Percentiles rank a stretch among this genome's conserved stretches.
phyloP scores from a whole-genome alignment of 2,797 vertebrate genomes.

The Botia kubotai region DNA sequence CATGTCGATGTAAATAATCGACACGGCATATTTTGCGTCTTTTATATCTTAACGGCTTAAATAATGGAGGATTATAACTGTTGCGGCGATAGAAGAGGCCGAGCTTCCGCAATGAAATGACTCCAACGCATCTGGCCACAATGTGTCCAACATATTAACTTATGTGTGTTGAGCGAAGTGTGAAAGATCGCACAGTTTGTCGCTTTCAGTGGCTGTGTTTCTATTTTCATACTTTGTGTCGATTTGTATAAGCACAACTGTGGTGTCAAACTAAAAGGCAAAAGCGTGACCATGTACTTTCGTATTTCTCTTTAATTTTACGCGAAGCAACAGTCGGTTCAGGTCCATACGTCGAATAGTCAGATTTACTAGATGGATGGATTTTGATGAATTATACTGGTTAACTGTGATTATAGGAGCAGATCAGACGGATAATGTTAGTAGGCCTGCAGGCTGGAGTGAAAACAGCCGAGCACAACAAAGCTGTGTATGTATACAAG shows the following conservation, averaged over 20 bases:
- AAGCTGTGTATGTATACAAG: not conserved
- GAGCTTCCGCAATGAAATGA: constrained; percentile 37
- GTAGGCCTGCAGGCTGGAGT: constrained; percentile 26
- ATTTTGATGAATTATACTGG: constrained; percentile 15
- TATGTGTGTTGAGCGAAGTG: not conserved
- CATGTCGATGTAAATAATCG: constrained; percentile 43
- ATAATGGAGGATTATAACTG: constrained; percentile 25
- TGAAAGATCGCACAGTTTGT: not conserved
- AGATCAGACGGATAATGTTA: constrained; percentile 1
- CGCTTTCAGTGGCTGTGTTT: not conserved
- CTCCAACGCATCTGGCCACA: not conserved
- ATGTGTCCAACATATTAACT: not conserved
- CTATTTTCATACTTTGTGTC: constrained; percentile 9
- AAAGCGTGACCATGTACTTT: not conserved
- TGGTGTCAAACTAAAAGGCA: not conserved
- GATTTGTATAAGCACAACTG: not conserved
- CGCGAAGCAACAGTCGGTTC: constrained; percentile 34
- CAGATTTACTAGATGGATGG: not conserved
- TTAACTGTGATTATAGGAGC: constrained; percentile 19
- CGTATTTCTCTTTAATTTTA: not conserved
- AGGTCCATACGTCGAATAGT: not conserved
- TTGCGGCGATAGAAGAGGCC: constrained; percentile 18
- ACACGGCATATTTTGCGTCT: not conserved
- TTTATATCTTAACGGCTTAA: not conserved
- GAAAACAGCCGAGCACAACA: constrained; percentile 25